phyloP scores from a whole-genome alignment of 53 echinoderm and acorn worm species.

The Echinometra lucunter region DNA sequence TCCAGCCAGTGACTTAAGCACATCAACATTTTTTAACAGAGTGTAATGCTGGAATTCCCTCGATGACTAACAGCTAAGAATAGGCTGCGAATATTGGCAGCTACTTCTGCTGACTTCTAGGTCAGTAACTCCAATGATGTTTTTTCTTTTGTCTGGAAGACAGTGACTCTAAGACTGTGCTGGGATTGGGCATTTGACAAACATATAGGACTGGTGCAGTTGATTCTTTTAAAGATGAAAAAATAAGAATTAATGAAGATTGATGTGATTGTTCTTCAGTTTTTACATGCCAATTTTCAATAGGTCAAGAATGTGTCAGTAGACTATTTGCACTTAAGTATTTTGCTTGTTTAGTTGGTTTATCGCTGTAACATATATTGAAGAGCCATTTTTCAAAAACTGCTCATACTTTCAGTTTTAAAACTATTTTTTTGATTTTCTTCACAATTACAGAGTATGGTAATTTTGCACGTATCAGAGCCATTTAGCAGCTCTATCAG shows the following conservation, averaged over 20 bases:
- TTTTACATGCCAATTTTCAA: background rate
- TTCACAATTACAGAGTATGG: background rate
- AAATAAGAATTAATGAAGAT: background rate
- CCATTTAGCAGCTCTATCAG: background rate
- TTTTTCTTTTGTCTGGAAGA: too few species aligned
- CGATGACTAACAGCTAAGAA: constrained; percentile 5
- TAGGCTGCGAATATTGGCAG: background rate
- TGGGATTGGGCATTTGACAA: background rate
- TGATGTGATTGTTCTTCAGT: background rate
- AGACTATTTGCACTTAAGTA: background rate
- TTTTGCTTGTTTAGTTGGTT: background rate
- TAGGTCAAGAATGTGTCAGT: background rate
- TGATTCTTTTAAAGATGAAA: too few species aligned
- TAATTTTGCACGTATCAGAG: background rate
- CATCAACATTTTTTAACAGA: background rate
- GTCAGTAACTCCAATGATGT: background rate
- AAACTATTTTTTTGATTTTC: background rate
- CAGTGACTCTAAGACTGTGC: background rate
- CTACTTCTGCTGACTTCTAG: background rate
- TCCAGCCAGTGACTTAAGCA: background rate
- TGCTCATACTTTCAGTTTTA: background rate
- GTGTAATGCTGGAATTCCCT: background rate
- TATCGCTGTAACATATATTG: background rate
- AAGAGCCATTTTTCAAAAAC: background rate
- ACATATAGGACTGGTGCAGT: too few species aligned